phyloP scores from a whole-genome alignment of 1,140 invertebrate genomes.

The Steinernema khuongi region DNA sequence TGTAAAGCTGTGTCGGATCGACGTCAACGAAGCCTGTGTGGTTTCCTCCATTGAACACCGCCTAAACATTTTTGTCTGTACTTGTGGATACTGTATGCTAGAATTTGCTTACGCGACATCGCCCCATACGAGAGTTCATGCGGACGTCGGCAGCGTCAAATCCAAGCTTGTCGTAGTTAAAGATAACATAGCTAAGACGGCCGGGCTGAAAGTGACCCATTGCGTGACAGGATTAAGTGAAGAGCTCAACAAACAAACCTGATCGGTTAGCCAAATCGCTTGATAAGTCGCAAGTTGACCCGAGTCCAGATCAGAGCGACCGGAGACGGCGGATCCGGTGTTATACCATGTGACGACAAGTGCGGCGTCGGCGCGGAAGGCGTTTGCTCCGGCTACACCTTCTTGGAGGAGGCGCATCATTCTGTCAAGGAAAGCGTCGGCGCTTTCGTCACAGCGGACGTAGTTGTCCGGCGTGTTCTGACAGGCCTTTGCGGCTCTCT shows the following conservation, averaged over 20 bases:
- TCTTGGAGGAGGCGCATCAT: constrained; percentile 59
- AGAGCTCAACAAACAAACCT: constrained; percentile 23
- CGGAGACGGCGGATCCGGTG: constrained; percentile 57
- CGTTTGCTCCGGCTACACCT: constrained; percentile 54
- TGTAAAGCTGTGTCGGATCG: constrained; percentile 56
- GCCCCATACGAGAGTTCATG: constrained; percentile 51
- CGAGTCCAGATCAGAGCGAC: constrained; percentile 54
- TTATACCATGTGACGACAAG: constrained; percentile 58
- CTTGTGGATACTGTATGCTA: background rate
- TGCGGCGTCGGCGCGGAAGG: constrained; percentile 56
- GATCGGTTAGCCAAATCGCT: constrained; percentile 54
- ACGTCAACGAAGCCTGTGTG: constrained; percentile 56
- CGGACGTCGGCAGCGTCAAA: constrained; percentile 58
- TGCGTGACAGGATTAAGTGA: background rate
- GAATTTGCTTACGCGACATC: constrained; percentile 47
- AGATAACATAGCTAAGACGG: constrained; percentile 51
- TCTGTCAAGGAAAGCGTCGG: constrained; percentile 55
- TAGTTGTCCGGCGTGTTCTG: constrained; percentile 50
- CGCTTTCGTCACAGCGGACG: constrained; percentile 49
- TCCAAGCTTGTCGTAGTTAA: constrained; percentile 57
- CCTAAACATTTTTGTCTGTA: constrained; percentile 33
- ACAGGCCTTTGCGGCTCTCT: constrained; percentile 40
- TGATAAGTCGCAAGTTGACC: constrained; percentile 57
- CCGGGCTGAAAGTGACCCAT: constrained; percentile 28
- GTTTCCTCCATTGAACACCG: constrained; percentile 57